phyloP scores from a whole-genome alignment of 2,113 vertebrate genomes.

The Macaca nemestrina region DNA sequence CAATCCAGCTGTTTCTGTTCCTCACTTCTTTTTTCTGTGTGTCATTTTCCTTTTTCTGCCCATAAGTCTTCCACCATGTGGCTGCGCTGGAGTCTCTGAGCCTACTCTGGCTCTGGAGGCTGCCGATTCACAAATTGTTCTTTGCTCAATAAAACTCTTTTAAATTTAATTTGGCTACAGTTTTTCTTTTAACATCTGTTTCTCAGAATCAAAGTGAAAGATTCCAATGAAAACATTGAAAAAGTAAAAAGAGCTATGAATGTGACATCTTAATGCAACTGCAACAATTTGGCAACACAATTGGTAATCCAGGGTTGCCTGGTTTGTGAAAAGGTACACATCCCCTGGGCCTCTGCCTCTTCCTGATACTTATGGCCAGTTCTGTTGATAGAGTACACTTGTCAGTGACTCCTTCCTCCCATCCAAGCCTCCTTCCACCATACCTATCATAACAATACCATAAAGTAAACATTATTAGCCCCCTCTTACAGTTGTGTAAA shows the following conservation, averaged over 20 bases:
- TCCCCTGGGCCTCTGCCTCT: neutral
- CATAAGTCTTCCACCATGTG: too few species aligned
- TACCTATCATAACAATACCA: neutral
- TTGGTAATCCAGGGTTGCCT: neutral
- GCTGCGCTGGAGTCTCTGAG: too few species aligned
- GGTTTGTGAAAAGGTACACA: neutral
- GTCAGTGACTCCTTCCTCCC: neutral
- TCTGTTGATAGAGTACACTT: neutral
- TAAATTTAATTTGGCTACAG: too few species aligned
- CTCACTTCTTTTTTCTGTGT: too few species aligned
- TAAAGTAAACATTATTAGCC: neutral
- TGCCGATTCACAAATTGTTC: too few species aligned
- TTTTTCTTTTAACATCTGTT: neutral
- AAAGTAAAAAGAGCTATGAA: constrained; percentile 12
- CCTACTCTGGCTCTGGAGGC: too few species aligned
- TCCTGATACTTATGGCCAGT: neutral
- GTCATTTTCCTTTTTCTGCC: too few species aligned
- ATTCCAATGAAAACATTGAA: constrained; percentile 15
- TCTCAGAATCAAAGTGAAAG: constrained; percentile 40
- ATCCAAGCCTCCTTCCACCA: neutral
- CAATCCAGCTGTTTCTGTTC: too few species aligned
- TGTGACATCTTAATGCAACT: neutral
- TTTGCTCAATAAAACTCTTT: too few species aligned
- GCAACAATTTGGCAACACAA: neutral
- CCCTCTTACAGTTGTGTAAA: neutral